A percentile compares a stretch with the other conserved stretches of the same genome.
These are phyloP conservation scores for Pipistrellus pygmaeus DNA, from an alignment of 2,797 vertebrate species.

Conservation along the genomic window DNA sequence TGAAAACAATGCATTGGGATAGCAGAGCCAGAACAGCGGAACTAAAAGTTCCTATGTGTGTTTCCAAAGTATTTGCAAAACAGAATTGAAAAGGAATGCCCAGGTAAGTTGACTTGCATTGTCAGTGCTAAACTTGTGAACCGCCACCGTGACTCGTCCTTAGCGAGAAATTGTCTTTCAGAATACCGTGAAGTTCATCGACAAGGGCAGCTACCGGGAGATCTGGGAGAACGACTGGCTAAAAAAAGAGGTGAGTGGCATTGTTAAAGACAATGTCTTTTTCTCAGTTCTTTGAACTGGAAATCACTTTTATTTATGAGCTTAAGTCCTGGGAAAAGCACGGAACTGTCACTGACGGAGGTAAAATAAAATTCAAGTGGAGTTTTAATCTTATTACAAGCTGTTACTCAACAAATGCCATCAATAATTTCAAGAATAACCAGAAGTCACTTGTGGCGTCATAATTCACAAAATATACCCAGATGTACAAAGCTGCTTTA, in stretches of 20 bases:
- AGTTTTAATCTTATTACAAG: conserved; percentile 35
- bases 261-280: background rate
- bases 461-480: background rate
- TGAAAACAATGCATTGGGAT: background rate
- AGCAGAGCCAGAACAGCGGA: background rate
- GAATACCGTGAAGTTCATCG: conserved; percentile 87
- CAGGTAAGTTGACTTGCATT: background rate
- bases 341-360: background rate
- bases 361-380: conserved; percentile 41
- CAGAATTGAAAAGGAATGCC: conserved; percentile 21
- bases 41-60: conserved; percentile 12
- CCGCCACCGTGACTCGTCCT: background rate
- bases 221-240: conserved; percentile 90
- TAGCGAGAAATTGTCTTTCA: conserved; percentile 79
- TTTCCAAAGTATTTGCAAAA: conserved; percentile 42
- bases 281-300: background rate
- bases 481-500: conserved; percentile 2
- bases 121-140: background rate
- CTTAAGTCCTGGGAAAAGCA: conserved; percentile 30
- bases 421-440: conserved; percentile 31
- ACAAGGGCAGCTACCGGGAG: conserved; percentile 82
- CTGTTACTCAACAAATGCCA: conserved; percentile 27
- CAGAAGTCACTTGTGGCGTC: background rate
- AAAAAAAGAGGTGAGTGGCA: conserved; percentile 88
- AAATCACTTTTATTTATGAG: conserved; percentile 30